phyloP scores from a whole-genome alignment of 2,797 vertebrate species.

The Phyllotis vaccarum region DNA sequence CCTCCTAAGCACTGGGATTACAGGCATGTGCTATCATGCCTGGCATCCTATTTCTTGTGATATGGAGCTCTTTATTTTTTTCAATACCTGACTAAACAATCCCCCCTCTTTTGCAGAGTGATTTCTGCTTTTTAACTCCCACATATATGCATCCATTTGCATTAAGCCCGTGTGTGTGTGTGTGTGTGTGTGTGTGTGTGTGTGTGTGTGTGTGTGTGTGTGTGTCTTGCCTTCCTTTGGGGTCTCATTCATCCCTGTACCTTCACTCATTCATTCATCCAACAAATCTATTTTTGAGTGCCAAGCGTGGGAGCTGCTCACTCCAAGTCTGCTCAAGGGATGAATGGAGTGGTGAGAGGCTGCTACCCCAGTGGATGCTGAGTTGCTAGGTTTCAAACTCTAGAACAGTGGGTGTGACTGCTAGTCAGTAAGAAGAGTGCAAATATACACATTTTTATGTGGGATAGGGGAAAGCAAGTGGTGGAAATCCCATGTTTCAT shows the following conservation, averaged over 20 bases:
- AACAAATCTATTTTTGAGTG: constrained; percentile 50
- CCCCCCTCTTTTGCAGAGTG: neutral
- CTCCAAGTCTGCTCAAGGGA: constrained; percentile 57
- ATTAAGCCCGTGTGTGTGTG: neutral
- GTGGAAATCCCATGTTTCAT: constrained; percentile 26
- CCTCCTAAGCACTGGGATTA: neutral
- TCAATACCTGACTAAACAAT: neutral
- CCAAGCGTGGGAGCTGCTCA: constrained; percentile 70
- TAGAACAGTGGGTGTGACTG: constrained; percentile 39
- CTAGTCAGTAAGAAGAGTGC: neutral
- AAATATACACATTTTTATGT: constrained; percentile 1
- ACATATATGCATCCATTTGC: too few species aligned
- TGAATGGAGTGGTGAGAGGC: constrained; percentile 72
- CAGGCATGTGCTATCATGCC: neutral
- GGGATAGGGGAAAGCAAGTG: constrained; percentile 17
- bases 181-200: neutral
- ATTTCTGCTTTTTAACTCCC: constrained; percentile 37
- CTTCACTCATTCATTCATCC: constrained; percentile 55
- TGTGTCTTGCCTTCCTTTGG: neutral
- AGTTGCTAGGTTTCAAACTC: constrained; percentile 81
- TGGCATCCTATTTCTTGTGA: neutral
- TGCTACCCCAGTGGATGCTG: constrained; percentile 62
- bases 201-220: neutral
- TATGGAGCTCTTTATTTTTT: neutral
- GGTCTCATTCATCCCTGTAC: constrained; percentile 58